Evolutionary conservation across 2,888 invertebrate species (phyloP).

Genomic region (Heliconius sara): DNA sequence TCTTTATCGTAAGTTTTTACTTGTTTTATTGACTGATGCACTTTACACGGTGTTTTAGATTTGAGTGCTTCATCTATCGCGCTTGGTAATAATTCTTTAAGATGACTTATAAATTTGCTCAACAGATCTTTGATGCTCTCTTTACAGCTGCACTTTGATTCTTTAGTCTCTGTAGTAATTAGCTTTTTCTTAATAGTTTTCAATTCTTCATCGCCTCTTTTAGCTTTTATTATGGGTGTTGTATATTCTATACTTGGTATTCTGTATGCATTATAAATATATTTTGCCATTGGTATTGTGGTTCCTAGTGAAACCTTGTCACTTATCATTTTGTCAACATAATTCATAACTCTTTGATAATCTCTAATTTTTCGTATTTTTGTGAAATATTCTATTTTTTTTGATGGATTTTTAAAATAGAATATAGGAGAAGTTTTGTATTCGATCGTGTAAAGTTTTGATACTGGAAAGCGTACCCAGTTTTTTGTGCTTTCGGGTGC

Average conservation of each 20-base stretch:
- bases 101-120: conserved; percentile 55
- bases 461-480: conserved; percentile 59
- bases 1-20: background rate
- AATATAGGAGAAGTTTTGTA: conserved; percentile 65
- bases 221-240: conserved; percentile 36
- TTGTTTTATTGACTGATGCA: background rate
- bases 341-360: conserved; percentile 68
- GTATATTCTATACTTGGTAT: conserved; percentile 36
- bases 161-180: conserved; percentile 32
- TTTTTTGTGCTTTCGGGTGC: conserved; percentile 58
- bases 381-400: conserved; percentile 68
- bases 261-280: conserved; percentile 46
- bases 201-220: conserved; percentile 22
- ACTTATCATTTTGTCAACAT: conserved; percentile 70
- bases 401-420: conserved; percentile 60
- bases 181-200: background rate
- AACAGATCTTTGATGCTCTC: conserved; percentile 54
- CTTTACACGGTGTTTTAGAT: conserved; percentile 16
- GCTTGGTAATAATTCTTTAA: conserved; percentile 58
- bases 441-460: conserved; percentile 60
- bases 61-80: conserved; percentile 25
- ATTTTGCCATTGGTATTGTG: conserved; percentile 52
- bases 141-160: conserved; percentile 59
- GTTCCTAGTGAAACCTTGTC: conserved; percentile 58
- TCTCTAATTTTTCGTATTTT: conserved; percentile 70